Evolutionary conservation across 2,797 vertebrate species (phyloP).

Genomic region (Huso huso): DNA sequence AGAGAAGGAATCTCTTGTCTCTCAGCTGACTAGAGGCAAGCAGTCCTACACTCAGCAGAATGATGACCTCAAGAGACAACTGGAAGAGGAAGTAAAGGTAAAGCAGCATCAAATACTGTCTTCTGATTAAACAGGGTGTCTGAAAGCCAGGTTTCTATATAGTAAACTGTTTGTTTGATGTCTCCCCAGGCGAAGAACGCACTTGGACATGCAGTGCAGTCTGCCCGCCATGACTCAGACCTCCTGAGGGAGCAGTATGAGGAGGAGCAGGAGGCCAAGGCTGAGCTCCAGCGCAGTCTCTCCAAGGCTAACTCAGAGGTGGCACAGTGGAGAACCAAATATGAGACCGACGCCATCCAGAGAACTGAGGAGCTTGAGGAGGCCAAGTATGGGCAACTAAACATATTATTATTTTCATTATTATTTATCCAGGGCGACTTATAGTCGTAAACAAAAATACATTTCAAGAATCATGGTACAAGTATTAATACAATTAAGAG

Average conservation of each 20-base stretch:
- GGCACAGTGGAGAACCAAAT: slow-evolving; percentile 74
- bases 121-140: too few relatives aligned
- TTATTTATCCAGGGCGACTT: too few relatives aligned
- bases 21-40: slow-evolving; percentile 69
- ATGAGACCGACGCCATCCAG: slow-evolving; percentile 76
- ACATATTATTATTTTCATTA: too few relatives aligned
- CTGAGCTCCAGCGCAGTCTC: slow-evolving; percentile 64
- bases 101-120: neutral
- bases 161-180: neutral
- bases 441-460: too few relatives aligned
- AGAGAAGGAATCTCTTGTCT: slow-evolving; percentile 62
- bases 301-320: slow-evolving; percentile 69
- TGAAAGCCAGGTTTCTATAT: too few relatives aligned
- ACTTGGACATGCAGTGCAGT: slow-evolving; percentile 67
- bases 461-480: too few relatives aligned
- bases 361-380: slow-evolving; percentile 73
- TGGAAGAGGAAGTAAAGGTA: slow-evolving; percentile 72
- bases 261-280: slow-evolving; percentile 71
- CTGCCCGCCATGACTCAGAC: slow-evolving; percentile 51
- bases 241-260: slow-evolving; percentile 70
- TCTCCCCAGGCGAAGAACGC: slow-evolving; percentile 61
- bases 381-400: slow-evolving; percentile 56
- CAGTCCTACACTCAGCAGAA: slow-evolving; percentile 55
- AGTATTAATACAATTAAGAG: too few relatives aligned
- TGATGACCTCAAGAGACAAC: slow-evolving; percentile 68